Conservation (phyloP, 1,140 invertebrate species). For the Dreissena polymorpha region DNA sequence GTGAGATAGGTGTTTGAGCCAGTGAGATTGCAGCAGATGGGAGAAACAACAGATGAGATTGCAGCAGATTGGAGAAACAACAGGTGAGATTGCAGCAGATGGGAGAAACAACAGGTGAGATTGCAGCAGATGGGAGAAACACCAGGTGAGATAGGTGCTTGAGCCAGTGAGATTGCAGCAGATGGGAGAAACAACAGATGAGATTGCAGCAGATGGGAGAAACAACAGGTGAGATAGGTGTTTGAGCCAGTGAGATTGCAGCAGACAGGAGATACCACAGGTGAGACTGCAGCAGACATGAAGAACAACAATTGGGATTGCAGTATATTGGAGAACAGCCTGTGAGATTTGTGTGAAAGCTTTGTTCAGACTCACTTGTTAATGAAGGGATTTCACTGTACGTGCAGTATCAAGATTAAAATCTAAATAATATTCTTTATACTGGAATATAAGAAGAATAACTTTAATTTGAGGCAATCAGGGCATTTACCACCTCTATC, state of each 20-base stretch:
- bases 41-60: conserved; percentile 24
- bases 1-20: conserved; percentile 48
- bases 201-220: conserved; percentile 56
- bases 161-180: conserved; percentile 52
- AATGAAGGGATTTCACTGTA: no score
- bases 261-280: conserved; percentile 61
- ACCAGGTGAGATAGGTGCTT: conserved; percentile 53
- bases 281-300: conserved; percentile 54
- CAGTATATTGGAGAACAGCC: no score
- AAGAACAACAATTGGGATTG: no score
- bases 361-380: no score
- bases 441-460: no score
- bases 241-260: conserved; percentile 55
- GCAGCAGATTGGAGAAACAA: conserved; percentile 57
- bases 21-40: background rate
- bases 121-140: conserved; percentile 59
- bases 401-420: no score
- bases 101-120: conserved; percentile 24
- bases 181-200: conserved; percentile 61
- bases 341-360: no score
- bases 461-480: no score
- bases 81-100: background rate
- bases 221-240: conserved; percentile 48
- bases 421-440: no score
- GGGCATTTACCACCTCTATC: no score